Evolutionary conservation across 2,113 vertebrate genomes (phyloP).

Genomic region (Aix galericulata): DNA sequence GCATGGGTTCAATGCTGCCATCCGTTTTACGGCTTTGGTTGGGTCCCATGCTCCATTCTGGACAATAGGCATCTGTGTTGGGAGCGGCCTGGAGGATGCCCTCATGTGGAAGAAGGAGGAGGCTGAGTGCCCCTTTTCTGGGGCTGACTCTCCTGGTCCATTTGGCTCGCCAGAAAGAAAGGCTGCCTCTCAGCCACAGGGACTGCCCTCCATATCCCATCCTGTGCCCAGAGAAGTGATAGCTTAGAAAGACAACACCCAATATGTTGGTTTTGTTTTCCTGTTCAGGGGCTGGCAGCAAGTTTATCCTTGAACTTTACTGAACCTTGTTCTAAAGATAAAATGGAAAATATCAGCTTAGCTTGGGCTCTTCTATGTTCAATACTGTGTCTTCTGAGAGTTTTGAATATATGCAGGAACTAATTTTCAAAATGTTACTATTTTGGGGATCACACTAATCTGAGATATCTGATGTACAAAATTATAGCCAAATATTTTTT

Average conservation of each 20-base stretch:
- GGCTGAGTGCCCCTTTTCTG: no score
- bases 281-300: background rate
- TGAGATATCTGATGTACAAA: background rate
- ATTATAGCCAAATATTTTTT: background rate
- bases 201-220: background rate
- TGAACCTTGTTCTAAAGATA: background rate
- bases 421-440: background rate
- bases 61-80: no score
- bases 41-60: no score
- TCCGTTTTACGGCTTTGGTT: no score
- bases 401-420: background rate
- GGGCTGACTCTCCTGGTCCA: no score
- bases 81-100: no score
- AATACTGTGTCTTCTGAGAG: background rate
- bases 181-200: no score
- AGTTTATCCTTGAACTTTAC: constrained; percentile 1
- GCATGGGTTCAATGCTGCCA: no score
- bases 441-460: background rate
- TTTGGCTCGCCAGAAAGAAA: no score
- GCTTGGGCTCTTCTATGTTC: background rate
- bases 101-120: no score
- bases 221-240: background rate
- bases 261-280: constrained; percentile 11
- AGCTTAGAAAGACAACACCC: background rate
- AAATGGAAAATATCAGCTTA: background rate